Percentiles rank a stretch among this genome's conserved stretches.
phyloP scores from a whole-genome alignment of 2,797 vertebrate species.

The Centroberyx gerrardi region DNA sequence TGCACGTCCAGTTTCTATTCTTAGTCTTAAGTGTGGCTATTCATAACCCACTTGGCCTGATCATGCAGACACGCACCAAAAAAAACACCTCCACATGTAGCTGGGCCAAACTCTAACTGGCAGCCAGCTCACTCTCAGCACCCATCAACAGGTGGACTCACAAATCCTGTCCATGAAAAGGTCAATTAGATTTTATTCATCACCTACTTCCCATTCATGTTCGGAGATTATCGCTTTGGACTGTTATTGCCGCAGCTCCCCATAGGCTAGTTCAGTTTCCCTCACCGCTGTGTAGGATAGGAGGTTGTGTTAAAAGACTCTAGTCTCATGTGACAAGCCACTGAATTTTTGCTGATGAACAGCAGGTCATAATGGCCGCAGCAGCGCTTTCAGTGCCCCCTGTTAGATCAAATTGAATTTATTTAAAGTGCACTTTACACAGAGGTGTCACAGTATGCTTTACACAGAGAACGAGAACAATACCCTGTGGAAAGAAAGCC shows the following conservation, averaged over 20 bases:
- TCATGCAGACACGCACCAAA: conserved; percentile 1
- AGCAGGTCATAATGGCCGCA: conserved; percentile 23
- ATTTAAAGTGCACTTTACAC: conserved; percentile 6
- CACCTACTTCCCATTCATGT: conserved; percentile 41
- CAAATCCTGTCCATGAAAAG: conserved; percentile 49
- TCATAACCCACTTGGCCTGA: conserved; percentile 45
- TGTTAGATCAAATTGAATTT: conserved; percentile 1
- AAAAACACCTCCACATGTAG: conserved; percentile 19
- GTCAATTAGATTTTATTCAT: conserved; percentile 53
- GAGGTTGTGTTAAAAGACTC: not conserved
- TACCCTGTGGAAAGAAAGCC: not conserved
- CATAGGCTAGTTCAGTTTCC: conserved; percentile 1
- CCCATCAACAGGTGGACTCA: conserved; percentile 69
- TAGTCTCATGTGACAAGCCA: conserved; percentile 13
- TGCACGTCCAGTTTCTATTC: conserved; percentile 42
- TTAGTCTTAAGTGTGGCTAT: conserved; percentile 50
- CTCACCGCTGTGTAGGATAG: conserved; percentile 8
- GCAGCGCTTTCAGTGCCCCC: not conserved
- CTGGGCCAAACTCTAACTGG: conserved; percentile 10
- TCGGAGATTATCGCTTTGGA: conserved; percentile 28
- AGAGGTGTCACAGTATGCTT: not conserved
- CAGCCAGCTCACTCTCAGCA: conserved; percentile 33
- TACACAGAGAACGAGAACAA: not conserved
- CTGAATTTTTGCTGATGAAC: conserved; percentile 8
- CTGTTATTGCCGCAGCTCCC: conserved; percentile 23